These are phyloP conservation scores for Lithophane ornitopus DNA, from an alignment of 2,888 invertebrate genomes.

Conservation along the genomic window DNA sequence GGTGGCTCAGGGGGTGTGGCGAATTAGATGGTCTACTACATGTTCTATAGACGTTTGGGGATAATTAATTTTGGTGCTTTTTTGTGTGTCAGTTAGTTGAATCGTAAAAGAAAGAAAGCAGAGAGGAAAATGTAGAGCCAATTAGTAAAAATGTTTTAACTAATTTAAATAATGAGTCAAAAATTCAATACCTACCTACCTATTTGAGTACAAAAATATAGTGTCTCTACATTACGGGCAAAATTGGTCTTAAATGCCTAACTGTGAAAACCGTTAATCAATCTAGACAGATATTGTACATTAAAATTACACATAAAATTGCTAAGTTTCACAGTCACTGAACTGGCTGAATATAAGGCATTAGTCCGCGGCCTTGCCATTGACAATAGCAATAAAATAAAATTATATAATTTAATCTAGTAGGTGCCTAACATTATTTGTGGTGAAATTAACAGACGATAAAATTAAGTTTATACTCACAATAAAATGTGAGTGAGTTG, in stretches of 20 bases:
- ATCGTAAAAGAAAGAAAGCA: background rate
- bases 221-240: background rate
- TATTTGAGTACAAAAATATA: background rate
- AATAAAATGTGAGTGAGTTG: conserved; percentile 91
- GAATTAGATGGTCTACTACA: conserved; percentile 60
- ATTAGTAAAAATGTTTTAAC: background rate
- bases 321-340: conserved; percentile 65
- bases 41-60: conserved; percentile 57
- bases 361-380: conserved; percentile 80
- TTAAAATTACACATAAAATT: conserved; percentile 18
- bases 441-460: conserved; percentile 91
- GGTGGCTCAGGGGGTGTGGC: conserved; percentile 74
- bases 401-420: conserved; percentile 88
- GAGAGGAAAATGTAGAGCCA: conserved; percentile 4
- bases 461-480: conserved; percentile 91
- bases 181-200: background rate
- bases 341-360: conserved; percentile 75
- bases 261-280: conserved; percentile 1
- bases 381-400: conserved; percentile 83
- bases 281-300: conserved; percentile 13
- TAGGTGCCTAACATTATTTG: conserved; percentile 88
- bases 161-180: background rate
- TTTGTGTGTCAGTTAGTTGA: background rate
- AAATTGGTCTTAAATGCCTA: background rate
- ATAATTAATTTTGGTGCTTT: conserved; percentile 48